A percentile compares a stretch with the other conserved stretches of the same genome.
Conservation (phyloP, 2,113 vertebrate genomes). For the Ctenodactylus gundi region DNA sequence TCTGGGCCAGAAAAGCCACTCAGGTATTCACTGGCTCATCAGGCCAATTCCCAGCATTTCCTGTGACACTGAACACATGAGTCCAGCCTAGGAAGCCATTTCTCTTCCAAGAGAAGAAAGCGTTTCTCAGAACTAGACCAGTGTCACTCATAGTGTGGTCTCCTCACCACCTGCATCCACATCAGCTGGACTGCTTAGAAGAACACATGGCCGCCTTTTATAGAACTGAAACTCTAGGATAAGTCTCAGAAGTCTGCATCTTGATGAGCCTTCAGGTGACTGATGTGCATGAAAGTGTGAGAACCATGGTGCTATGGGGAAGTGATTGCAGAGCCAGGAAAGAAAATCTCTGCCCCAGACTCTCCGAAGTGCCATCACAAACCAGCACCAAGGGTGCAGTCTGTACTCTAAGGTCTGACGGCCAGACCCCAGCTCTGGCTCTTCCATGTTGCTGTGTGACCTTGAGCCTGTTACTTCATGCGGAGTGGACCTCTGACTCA, state of each 20-base stretch:
- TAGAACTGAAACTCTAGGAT: background rate
- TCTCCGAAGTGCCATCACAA: background rate
- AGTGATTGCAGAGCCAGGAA: background rate
- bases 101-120: background rate
- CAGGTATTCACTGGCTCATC: accelerated
- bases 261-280: background rate
- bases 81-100: background rate
- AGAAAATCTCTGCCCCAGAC: accelerated
- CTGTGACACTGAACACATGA: background rate
- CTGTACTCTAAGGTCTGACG: background rate
- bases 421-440: background rate
- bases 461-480: background rate
- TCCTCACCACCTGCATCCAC: background rate
- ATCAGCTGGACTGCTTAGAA: background rate
- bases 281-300: accelerated
- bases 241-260: background rate
- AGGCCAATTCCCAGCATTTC: background rate
- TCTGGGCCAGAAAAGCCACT: background rate
- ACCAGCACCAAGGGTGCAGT: accelerated
- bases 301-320: background rate
- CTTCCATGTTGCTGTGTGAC: background rate
- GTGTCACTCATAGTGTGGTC: background rate
- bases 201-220: accelerated
- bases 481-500: background rate
- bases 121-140: background rate